Evolutionary conservation across 2,113 vertebrate species (phyloP).

Genomic region (Mixornis gularis): DNA sequence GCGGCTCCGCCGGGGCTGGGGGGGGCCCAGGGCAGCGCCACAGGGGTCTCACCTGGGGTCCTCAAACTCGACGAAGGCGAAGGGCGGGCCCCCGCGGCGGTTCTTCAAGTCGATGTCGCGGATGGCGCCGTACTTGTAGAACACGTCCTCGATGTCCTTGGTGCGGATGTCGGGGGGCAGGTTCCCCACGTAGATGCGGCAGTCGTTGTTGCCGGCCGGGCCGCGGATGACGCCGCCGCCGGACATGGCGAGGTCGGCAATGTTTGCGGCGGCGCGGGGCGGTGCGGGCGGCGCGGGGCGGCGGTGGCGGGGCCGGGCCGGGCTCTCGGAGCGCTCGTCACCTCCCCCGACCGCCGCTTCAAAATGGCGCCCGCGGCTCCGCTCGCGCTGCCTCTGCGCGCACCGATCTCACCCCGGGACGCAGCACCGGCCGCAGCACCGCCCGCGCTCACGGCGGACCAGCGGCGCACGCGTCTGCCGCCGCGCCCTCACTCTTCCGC

Average conservation of each 20-base stretch:
- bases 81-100: constrained; percentile 91
- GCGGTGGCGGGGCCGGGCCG: not conserved
- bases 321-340: constrained; percentile 30
- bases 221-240: constrained; percentile 93
- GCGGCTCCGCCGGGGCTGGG: not conserved
- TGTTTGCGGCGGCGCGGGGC: constrained; percentile 44
- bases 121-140: constrained; percentile 96
- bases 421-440: not conserved
- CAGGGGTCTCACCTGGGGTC: constrained; percentile 83
- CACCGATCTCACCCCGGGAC: constrained; percentile 46
- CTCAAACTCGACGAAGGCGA: constrained; percentile 97
- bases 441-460: fast-evolving
- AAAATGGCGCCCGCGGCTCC: constrained; percentile 74
- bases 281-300: not conserved
- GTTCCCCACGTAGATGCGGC: constrained; percentile 95
- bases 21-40: not conserved
- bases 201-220: constrained; percentile 98
- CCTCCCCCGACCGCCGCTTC: constrained; percentile 63
- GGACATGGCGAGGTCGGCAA: constrained; percentile 79
- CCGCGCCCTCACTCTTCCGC: not conserved
- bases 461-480: fast-evolving
- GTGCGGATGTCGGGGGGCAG: constrained; percentile 95
- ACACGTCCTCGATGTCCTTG: constrained; percentile 97
- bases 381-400: constrained; percentile 63
- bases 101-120: constrained; percentile 97